Conservation (phyloP, 2,113 vertebrate species). For the Chloroceryle aenea region DNA sequence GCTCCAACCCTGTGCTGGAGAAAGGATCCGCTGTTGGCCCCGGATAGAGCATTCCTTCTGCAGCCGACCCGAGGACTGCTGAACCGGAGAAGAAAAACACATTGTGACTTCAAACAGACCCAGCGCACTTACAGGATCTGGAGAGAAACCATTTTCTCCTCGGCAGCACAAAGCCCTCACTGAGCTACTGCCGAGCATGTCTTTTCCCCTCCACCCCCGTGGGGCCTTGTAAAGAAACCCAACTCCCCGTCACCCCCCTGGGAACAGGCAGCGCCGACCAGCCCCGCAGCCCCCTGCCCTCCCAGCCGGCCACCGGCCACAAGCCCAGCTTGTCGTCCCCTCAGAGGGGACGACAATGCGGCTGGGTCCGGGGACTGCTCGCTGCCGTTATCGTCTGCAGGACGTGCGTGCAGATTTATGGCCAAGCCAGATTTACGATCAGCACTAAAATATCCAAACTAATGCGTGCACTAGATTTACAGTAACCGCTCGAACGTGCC, state of each 20-base stretch:
- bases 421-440: slow-evolving; percentile 26
- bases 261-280: not conserved
- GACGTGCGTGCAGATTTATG: not conserved
- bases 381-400: not conserved
- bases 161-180: slow-evolving; percentile 69
- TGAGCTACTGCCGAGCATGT: slow-evolving; percentile 38
- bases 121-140: slow-evolving; percentile 64
- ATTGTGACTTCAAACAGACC: slow-evolving; percentile 71
- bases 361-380: not conserved
- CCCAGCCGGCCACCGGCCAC: fast-evolving
- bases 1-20: not conserved
- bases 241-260: not conserved
- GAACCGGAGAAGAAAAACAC: slow-evolving; percentile 73
- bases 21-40: slow-evolving; percentile 54
- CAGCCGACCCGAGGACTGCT: slow-evolving; percentile 29
- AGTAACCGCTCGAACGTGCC: not conserved
- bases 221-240: slow-evolving; percentile 50
- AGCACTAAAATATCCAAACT: slow-evolving; percentile 21
- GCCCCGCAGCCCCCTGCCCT: not conserved
- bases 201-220: slow-evolving; percentile 41
- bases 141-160: slow-evolving; percentile 73
- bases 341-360: not conserved
- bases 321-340: not conserved
- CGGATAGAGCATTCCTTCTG: slow-evolving; percentile 57
- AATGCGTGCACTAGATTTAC: not conserved